Base-by-base conservation (phyloP, 1,140 invertebrate genomes). In the Micrasema longulum region DNA sequence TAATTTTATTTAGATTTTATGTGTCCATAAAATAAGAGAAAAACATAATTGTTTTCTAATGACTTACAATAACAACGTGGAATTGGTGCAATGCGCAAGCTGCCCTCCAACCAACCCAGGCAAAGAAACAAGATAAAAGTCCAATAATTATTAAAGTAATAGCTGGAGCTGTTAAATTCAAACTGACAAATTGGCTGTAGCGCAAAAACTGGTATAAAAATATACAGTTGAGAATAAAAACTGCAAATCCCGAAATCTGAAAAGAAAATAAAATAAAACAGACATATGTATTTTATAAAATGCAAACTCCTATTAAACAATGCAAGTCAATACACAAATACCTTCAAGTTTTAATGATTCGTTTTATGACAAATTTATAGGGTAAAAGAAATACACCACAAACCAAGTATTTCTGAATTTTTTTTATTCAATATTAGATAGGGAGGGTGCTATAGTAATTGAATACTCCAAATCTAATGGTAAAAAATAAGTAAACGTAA, bases 91-190 rank as follows among this genome's bases (percentile, higher is more conserved):
- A 82, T 4, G 83, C 82, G 72, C 82, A 83, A 11, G 86, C 77
- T 6, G 86, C 85, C 66, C 82, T 82, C 86, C 86, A 88, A 7
- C 82, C 81, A 10, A 85, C 85, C 84, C 83, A 85, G 0, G 85
- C 82, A 35, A 88, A 76, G 11, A 82, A 78, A 74, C 81, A 84
- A 6, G 83, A 85, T n/a, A 87, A 77, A 6, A 87, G 77, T 1
- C 86, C 83, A 78, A 85, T 82, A 75, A 83, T 81, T 1, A 87
- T 60, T 6, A 88, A 72, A 47, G 81, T 75, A 53, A 84, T 83
- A 2, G 82, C 78, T 14, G 87, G 82, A 52, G 83, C 86, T 71
- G 83, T 82, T 35, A 85, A 83, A 76, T 81, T 80, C 2, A 79
- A 72, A 6, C 82, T 84, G 23, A 85, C 84, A 55, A 86, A 83